Percentiles rank a stretch among this genome's conserved stretches.
Evolutionary conservation across 2,113 vertebrate genomes (phyloP).

Genomic region (Dicentrarchus labrax): DNA sequence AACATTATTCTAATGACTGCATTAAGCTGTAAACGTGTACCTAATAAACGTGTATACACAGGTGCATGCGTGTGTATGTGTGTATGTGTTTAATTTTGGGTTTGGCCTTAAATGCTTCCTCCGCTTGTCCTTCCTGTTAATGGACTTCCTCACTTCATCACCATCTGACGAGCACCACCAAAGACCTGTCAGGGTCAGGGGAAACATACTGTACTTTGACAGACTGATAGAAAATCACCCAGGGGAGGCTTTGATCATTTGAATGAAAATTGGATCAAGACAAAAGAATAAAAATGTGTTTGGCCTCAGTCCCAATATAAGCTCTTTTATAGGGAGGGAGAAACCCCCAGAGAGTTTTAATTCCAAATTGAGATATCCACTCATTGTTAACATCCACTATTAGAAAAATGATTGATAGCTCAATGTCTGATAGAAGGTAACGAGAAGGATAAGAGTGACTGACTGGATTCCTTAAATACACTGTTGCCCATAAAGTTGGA

Average conservation of each 20-base stretch:
- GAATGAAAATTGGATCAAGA: slow-evolving; percentile 41
- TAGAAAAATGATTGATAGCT: slow-evolving; percentile 7
- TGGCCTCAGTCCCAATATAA: slow-evolving; percentile 21
- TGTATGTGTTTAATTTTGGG: not conserved
- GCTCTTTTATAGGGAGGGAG: not conserved
- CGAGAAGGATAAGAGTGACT: slow-evolving; percentile 7
- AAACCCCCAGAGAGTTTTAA: slow-evolving; percentile 18
- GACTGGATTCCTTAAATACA: not conserved
- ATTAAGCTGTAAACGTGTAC: not conserved
- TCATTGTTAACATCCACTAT: slow-evolving; percentile 2
- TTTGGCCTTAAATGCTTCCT: not conserved
- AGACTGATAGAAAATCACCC: slow-evolving; percentile 12
- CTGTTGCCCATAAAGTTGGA: too few species aligned
- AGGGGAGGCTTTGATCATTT: slow-evolving; percentile 29
- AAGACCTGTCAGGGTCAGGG: slow-evolving; percentile 19
- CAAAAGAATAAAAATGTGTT: slow-evolving; percentile 24
- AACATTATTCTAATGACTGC: not conserved
- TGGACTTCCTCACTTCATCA: slow-evolving; percentile 1
- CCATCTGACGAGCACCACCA: not conserved
- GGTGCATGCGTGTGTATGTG: not conserved
- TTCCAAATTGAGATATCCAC: slow-evolving; percentile 21
- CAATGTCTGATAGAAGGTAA: not conserved
- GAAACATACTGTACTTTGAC: slow-evolving; percentile 1
- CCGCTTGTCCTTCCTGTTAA: not conserved
- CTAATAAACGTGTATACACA: not conserved